Percentiles rank a stretch among this genome's conserved stretches.
These are phyloP conservation scores for Lepeophtheirus salmonis DNA, from an alignment of 1,140 invertebrate genomes.

Conservation along the genomic window DNA sequence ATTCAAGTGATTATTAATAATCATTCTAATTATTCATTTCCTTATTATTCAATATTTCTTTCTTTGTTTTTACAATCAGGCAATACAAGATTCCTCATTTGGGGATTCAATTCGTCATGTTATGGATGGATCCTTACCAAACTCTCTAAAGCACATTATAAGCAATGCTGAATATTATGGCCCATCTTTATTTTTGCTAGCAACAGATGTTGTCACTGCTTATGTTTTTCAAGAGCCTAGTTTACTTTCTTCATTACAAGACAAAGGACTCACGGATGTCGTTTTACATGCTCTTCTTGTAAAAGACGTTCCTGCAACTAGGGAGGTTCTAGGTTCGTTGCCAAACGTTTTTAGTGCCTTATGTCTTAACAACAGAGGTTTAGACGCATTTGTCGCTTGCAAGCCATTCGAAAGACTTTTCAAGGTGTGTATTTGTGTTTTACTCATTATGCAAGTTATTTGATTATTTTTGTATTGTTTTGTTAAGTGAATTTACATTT, in stretches of 20 bases:
- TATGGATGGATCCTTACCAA: constrained; percentile 70
- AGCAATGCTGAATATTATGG: constrained; percentile 84
- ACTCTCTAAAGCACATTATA: constrained; percentile 67
- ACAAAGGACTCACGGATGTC: constrained; percentile 73
- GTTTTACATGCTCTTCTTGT: constrained; percentile 63
- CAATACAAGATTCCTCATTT: constrained; percentile 38
- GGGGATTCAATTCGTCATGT: constrained; percentile 61
- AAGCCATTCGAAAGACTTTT: constrained; percentile 69
- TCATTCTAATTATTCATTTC: not conserved
- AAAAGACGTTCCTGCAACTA: constrained; percentile 68
- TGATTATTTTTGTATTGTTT: too few species aligned
- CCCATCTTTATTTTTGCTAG: constrained; percentile 65
- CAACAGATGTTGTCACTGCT: constrained; percentile 73
- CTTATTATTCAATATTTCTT: too few species aligned
- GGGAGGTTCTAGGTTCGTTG: constrained; percentile 67
- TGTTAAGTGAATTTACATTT: too few species aligned
- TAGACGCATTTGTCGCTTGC: constrained; percentile 57
- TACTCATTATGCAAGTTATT: not conserved
- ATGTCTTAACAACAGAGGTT: constrained; percentile 61
- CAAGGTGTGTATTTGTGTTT: constrained; percentile 28
- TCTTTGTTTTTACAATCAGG: too few species aligned
- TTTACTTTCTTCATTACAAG: constrained; percentile 58
- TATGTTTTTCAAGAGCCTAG: constrained; percentile 81
- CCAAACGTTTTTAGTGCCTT: constrained; percentile 80
- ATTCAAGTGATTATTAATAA: not conserved